Evolutionary conservation across 35 echinoderm and acorn worm species (phyloP), one percentile per base, ranked within the genome.

Genomic region (Eucidaris tribuloides): DNA sequence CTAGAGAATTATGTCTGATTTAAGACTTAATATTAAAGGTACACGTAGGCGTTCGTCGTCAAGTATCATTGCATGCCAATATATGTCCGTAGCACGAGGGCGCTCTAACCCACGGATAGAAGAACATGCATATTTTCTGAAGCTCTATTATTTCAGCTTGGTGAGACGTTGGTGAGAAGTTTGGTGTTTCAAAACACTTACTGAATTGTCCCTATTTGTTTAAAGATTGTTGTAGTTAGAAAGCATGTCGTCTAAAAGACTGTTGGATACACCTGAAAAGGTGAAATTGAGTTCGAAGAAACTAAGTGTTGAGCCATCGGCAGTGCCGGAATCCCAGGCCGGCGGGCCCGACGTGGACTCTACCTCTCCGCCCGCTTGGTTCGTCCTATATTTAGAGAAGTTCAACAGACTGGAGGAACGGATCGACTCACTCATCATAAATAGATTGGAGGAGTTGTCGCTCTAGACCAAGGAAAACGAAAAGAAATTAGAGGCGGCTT

Each of bases 241-340:
- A 64, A 64, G 20, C 61, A 64, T 64, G 61, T 18, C 61, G 61
- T 64, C 61, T 64, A 64, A 64, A 31, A 64, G 61, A 64, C 9
- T 29, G 11, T 11, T 64, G 61, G 25, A 64, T 29, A 64, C 61
- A 23, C 61, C 61, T 11, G 61, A 64, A 24, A 64, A 64, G 25
- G 19, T 31, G 31, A 1, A 13, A 64, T 1, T 29, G 7, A 13
- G 0, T 29, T 27, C 61, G 3, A 64, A 64, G 0, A 64, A 64
- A 31, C 31, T 64, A 29, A 3, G 20, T 3, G 1, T 1, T 19
- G 14, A 64, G 19, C 11, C 61, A 31, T 29, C 61, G 13, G 3
- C 11, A 27, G 61, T 23, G 25, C 61, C 31, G 61, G 61, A 64
- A 24, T 64, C 61, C 61, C 61, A 64, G 61, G 61, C 61, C 61